Evolutionary conservation across 2,888 invertebrate genomes (phyloP), one percentile per base, ranked within the genome.

Genomic region (Brenthis hecate): DNA sequence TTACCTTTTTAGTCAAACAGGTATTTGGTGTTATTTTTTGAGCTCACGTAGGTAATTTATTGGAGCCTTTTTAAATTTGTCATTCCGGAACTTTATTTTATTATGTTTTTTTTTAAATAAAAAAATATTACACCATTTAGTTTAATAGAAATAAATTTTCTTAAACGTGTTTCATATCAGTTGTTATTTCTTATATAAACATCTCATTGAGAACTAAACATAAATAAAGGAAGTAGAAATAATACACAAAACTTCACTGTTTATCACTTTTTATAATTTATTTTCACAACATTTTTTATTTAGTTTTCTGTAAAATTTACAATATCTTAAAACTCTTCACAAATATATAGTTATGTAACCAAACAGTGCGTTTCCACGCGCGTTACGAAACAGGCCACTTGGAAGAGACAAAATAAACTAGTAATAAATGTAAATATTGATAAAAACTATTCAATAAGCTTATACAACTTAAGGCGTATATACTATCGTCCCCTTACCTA

Each of bases 241-340:
- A 82, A 87, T 86, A 91, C 81, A 82, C 85, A 79, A 68, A 77
- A 65, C 73, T 68, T 85, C 86, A 88, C 80, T 87, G 89, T 91
- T 91, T 92, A 91, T 92, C 91, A 91, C 91, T 89, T 92, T 91
- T 92, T 91, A 91, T 90, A 90, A 89, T 91, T 92, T 91, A 90
- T 91, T 92, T 92, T 91, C 91, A 91, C 91, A 92, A 92, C 91
- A 91, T 92, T 91, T 92, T 92, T 88, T 87, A 87, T 86, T 89
- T 90, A 84, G 81, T 92, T 92, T 92, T 92, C 90, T 92, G 92
- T 92, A 92, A 92, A 92, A 92, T 92, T 91, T 92, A 92, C 91
- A 91, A 90, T 92, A 92, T 89, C 91, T 91, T 92, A 91, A 91
- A 91, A 90, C 88, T 92, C 88, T 85, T 92, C 92, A 90, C 92